Percentiles rank a stretch among this genome's conserved stretches.
These are phyloP conservation scores for Phortica magna DNA, from an alignment of 2,888 invertebrate genomes.

Conservation along the genomic window DNA sequence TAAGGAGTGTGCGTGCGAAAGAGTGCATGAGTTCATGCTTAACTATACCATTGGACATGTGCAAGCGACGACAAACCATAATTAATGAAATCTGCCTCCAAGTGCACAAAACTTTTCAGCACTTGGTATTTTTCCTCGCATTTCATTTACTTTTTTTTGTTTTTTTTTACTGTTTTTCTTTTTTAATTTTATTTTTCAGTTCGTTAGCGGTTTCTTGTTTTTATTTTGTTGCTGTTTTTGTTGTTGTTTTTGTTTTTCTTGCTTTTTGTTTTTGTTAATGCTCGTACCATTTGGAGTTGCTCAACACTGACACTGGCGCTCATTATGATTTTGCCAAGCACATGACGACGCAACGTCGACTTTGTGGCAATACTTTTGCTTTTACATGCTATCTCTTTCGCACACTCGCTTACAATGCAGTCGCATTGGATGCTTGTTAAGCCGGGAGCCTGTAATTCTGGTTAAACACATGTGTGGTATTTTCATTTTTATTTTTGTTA, in stretches of 20 bases:
- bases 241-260: constrained; percentile 9
- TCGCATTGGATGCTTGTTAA: constrained; percentile 4
- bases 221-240: background rate
- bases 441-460: constrained; percentile 4
- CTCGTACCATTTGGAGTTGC: constrained; percentile 1
- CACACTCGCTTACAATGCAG: background rate
- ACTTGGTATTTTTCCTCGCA: background rate
- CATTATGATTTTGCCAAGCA: background rate
- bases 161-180: background rate
- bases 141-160: background rate
- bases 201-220: constrained; percentile 10
- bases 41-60: background rate
- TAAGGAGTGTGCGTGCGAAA: background rate
- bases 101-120: constrained; percentile 18
- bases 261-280: background rate
- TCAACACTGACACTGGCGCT: background rate
- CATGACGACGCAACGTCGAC: background rate
- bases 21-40: background rate
- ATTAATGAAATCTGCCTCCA: constrained; percentile 4
- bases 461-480: constrained; percentile 14
- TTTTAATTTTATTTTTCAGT: background rate
- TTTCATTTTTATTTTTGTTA: constrained; percentile 11
- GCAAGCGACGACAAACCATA: background rate
- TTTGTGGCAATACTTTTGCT: background rate
- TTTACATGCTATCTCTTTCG: background rate